Evolutionary conservation across 2,888 invertebrate species (phyloP).

Genomic region (Atethmia centrago): DNA sequence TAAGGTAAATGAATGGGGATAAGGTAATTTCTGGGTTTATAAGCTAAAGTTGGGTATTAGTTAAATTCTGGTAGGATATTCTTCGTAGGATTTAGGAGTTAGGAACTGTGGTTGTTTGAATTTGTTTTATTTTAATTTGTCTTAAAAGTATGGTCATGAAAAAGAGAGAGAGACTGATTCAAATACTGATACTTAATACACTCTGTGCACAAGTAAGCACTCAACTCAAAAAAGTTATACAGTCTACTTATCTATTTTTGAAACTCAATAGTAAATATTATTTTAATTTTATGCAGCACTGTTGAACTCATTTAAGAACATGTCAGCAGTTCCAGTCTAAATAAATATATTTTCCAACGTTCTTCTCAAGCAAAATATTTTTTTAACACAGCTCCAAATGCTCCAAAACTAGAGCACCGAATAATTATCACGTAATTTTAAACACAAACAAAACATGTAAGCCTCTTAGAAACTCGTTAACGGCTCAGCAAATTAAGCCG

Average conservation of each 20-base stretch:
- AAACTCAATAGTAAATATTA: too few relatives aligned
- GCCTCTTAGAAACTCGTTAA: slow-evolving; percentile 55
- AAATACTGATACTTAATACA: not conserved
- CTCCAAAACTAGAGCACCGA: slow-evolving; percentile 26
- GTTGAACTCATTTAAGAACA: too few relatives aligned
- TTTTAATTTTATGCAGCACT: not conserved
- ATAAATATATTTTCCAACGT: not conserved
- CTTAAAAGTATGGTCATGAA: not conserved
- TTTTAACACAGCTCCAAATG: not conserved
- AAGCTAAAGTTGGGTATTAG: not conserved
- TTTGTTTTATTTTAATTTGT: not conserved
- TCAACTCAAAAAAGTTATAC: not conserved
- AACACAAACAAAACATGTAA: slow-evolving; percentile 59
- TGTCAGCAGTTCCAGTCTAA: not conserved
- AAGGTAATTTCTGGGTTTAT: slow-evolving; percentile 31
- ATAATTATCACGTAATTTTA: slow-evolving; percentile 59
- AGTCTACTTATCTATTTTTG: too few relatives aligned
- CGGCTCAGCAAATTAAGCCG: slow-evolving; percentile 50
- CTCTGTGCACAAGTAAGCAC: too few relatives aligned
- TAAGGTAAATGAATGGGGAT: slow-evolving; percentile 14
- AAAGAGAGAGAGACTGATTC: not conserved
- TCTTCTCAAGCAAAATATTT: not conserved
- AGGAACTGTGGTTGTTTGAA: not conserved
- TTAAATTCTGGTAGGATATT: not conserved
- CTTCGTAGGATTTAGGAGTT: too few relatives aligned